A percentile compares a stretch with the other conserved stretches of the same genome.
phyloP scores from a whole-genome alignment of 1,140 invertebrate species.

The Rhyzopertha dominica region DNA sequence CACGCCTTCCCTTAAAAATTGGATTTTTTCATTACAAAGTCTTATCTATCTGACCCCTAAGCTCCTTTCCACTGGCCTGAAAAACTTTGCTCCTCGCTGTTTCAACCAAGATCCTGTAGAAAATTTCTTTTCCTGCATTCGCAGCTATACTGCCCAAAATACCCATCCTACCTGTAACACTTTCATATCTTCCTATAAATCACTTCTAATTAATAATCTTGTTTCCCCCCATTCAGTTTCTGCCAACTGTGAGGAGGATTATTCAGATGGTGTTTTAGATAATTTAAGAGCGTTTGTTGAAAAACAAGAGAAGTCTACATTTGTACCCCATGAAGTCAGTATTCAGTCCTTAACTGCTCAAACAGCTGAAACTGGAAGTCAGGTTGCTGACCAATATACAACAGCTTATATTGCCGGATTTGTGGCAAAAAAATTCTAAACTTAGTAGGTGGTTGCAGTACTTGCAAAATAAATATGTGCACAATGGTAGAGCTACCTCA shows the following conservation, averaged over 20 bases:
- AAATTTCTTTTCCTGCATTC: conserved; percentile 15
- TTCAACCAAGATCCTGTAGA: conserved; percentile 21
- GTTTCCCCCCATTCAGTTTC: conserved; percentile 11
- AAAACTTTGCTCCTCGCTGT: conserved; percentile 9
- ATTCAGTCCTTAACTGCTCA: too few species aligned
- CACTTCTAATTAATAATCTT: conserved; percentile 15
- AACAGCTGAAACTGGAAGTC: too few species aligned
- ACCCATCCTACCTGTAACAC: conserved; percentile 15
- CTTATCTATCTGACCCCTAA: conserved; percentile 8
- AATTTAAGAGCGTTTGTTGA: conserved; percentile 14
- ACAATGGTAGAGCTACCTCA: too few species aligned
- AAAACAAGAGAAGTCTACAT: too few species aligned
- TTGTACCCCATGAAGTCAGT: too few species aligned
- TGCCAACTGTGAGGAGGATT: conserved; percentile 19
- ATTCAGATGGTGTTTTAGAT: conserved; percentile 9
- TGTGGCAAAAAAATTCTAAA: too few species aligned
- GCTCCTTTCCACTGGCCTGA: conserved; percentile 6
- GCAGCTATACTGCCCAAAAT: conserved; percentile 8
- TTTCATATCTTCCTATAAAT: conserved; percentile 14
- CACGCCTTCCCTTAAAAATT: conserved; percentile 2
- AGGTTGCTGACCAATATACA: too few species aligned
- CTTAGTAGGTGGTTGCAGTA: too few species aligned
- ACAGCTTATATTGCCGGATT: too few species aligned
- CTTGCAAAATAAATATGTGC: too few species aligned
- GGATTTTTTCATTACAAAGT: too few species aligned